Conservation (phyloP, 2,113 vertebrate genomes). For the Xenus cinereus region DNA sequence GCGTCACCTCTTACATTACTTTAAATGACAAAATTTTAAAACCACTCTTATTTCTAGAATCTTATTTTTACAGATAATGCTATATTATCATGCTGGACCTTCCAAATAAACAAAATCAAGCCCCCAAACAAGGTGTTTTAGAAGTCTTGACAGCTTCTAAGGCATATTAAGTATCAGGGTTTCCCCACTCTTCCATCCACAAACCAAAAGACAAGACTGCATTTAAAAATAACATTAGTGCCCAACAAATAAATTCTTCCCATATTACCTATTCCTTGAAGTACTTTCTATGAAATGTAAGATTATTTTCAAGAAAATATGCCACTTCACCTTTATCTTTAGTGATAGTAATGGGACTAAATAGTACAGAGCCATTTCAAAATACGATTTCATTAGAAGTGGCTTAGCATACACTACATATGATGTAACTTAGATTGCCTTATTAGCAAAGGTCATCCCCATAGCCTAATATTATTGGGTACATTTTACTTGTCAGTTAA, state of each 20-base stretch:
- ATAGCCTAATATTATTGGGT: slow-evolving; percentile 19
- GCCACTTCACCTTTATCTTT: not conserved
- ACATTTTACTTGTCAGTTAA: slow-evolving; percentile 50
- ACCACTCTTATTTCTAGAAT: not conserved
- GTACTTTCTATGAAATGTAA: not conserved
- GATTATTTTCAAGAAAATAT: not conserved
- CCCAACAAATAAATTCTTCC: not conserved
- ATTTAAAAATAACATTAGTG: not conserved
- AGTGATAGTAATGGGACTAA: not conserved
- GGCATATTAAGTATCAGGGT: not conserved
- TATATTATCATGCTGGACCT: not conserved
- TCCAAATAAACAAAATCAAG: not conserved
- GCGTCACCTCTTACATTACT: not conserved
- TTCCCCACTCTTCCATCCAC: not conserved
- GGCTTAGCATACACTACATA: not conserved
- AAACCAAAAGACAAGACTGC: not conserved
- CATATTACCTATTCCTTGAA: not conserved
- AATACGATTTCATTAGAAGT: slow-evolving; percentile 10
- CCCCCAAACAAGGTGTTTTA: not conserved
- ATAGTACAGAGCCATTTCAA: not conserved
- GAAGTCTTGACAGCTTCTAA: not conserved
- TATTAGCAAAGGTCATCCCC: slow-evolving; percentile 62
- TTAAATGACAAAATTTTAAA: not conserved
- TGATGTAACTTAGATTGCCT: not conserved
- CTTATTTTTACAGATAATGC: not conserved